Evolutionary conservation across 2,888 invertebrate species (phyloP).

Genomic region (Trachelus tabidus): DNA sequence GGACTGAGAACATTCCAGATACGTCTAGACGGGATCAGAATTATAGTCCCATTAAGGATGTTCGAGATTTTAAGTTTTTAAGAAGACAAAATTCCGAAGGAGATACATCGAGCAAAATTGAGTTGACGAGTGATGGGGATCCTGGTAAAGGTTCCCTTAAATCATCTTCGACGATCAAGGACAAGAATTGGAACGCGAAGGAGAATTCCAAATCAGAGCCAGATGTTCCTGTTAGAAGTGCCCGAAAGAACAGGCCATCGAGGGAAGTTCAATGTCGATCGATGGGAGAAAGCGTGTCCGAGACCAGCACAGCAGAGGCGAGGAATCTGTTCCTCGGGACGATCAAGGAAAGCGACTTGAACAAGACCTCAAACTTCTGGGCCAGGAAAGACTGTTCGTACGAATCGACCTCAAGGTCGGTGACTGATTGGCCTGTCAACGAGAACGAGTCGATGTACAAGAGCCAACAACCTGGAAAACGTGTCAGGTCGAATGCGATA

Average conservation of each 20-base stretch:
- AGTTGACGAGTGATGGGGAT: conserved; percentile 8
- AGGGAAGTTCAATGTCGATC: conserved; percentile 63
- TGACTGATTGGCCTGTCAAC: conserved; percentile 60
- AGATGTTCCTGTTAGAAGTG: conserved; percentile 61
- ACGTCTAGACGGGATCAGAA: conserved; percentile 40
- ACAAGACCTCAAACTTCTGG: conserved; percentile 49
- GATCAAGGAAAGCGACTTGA: conserved; percentile 59
- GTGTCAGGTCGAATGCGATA: conserved; percentile 62
- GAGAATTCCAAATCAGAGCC: conserved; percentile 56
- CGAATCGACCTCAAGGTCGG: conserved; percentile 48
- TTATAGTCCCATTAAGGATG: conserved; percentile 37
- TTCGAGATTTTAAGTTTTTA: conserved; percentile 50
- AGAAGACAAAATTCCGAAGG: conserved; percentile 62
- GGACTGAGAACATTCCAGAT: conserved; percentile 43
- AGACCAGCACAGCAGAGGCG: conserved; percentile 42
- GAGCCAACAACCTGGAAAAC: conserved; percentile 58
- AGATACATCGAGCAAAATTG: conserved; percentile 36
- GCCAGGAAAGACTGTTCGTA: conserved; percentile 42
- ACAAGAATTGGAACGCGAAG: conserved; percentile 32
- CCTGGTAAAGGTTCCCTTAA: conserved; percentile 26
- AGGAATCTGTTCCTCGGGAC: conserved; percentile 59
- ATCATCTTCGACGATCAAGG: conserved; percentile 27
- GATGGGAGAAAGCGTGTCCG: conserved; percentile 61
- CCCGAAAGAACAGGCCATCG: conserved; percentile 58
- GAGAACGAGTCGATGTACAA: conserved; percentile 51